Base-by-base conservation (phyloP, 2,797 vertebrate species). In the Gallinago solitaria region DNA sequence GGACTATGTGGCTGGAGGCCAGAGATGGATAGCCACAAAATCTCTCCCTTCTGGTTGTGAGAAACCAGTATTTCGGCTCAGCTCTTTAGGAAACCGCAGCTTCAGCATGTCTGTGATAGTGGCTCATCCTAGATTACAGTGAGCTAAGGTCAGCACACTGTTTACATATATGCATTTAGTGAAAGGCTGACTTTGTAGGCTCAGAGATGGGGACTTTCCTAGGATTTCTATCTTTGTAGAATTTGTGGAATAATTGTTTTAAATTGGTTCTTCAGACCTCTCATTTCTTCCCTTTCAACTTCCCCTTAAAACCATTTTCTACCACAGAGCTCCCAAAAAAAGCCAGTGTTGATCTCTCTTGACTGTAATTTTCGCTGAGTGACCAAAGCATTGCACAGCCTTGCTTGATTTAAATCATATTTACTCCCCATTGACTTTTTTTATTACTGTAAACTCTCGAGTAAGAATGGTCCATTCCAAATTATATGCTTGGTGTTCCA, bases 51-150 rank as follows among this genome's bases (percentile, higher is more conserved):
- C 65, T 69, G 17, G 9, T 37, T 79, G 39, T 69, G 24, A 86
- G 41, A 95, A 90, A 75, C 14, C 39, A 82, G 45, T 51, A 92
- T 90, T 88, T 92, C 0, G 0, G 32, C 32, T 47, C 39, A 60
- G 67, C 88, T 97, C 51, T 96, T 85, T 33, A 97, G 90, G 92
- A 97, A 97, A 96, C 92, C 89, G 0, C 92, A 90, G 64, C 28
- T 64, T 87, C 67, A 80, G 17, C 39, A 9, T 12, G 79, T 32
- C 68, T 91, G 45, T 61, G 77, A 79, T 51, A 70, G 71, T 43
- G 70, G 39, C 21, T 94, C 5, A 4, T 89, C 75, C 70, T 89
- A 54, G 91, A 95, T 89, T 87, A 35, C 83, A 75, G 88, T 2
- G 6, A 60, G 48, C 57, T 92, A 64, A 70, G 28, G 54, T 71